A percentile compares a stretch with the other conserved stretches of the same genome.
Evolutionary conservation across 1,140 invertebrate species (phyloP).

Genomic region (Philaenus spumarius): DNA sequence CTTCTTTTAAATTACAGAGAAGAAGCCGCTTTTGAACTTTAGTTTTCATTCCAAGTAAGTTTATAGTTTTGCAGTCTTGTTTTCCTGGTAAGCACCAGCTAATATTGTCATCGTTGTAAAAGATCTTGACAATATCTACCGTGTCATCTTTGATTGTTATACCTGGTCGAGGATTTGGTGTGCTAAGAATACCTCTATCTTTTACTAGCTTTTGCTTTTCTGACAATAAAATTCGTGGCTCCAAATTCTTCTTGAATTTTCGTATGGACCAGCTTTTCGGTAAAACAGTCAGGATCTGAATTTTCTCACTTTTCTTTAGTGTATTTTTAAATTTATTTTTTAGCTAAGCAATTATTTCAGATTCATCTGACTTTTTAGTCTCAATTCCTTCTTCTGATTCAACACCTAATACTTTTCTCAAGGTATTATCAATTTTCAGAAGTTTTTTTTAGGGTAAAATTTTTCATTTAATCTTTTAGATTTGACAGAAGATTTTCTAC

Average conservation of each 20-base stretch:
- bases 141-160: background rate
- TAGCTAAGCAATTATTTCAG: conserved; percentile 7
- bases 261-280: background rate
- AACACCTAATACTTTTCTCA: conserved; percentile 3
- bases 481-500: no score
- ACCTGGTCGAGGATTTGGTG: background rate
- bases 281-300: conserved; percentile 17
- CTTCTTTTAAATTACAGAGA: no score
- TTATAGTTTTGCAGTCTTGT: conserved; percentile 23
- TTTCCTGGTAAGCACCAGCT: conserved; percentile 9
- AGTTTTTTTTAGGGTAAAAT: no score
- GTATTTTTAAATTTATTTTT: conserved; percentile 10
- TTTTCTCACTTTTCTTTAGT: conserved; percentile 14
- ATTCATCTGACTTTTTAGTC: no score
- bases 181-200: conserved; percentile 12
- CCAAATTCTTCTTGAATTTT: conserved; percentile 11
- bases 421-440: conserved; percentile 5
- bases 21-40: no score
- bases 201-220: conserved; percentile 8
- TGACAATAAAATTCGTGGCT: no score
- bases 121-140: conserved; percentile 3
- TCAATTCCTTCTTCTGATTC: no score
- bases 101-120: conserved; percentile 7
- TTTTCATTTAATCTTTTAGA: no score
- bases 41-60: no score